Conservation (phyloP, 2,888 invertebrate species). For the Agelastica alni region DNA sequence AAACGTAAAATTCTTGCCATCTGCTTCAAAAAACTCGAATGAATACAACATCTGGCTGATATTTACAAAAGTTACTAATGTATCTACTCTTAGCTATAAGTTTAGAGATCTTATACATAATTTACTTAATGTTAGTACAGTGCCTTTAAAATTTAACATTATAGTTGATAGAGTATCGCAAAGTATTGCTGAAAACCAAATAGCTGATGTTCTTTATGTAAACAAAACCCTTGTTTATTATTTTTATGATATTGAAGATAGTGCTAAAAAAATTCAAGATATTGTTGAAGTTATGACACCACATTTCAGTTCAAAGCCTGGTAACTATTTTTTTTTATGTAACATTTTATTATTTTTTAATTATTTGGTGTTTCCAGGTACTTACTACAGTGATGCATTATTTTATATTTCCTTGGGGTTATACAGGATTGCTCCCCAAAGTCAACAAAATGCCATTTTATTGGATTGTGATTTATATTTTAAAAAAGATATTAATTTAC, state of each 20-base stretch:
- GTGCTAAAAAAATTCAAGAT: conserved; percentile 64
- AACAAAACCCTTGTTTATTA: conserved; percentile 56
- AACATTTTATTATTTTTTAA: conserved; percentile 38
- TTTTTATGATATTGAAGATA: conserved; percentile 66
- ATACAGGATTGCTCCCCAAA: conserved; percentile 67
- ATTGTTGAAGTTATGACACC: conserved; percentile 70
- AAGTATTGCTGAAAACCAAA: conserved; percentile 59
- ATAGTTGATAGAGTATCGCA: conserved; percentile 66
- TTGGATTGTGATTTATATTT: conserved; percentile 80
- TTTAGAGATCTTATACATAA: conserved; percentile 60
- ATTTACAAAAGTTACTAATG: conserved; percentile 62
- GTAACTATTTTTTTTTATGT: conserved; percentile 46
- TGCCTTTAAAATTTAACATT: conserved; percentile 63
- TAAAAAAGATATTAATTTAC: conserved; percentile 66
- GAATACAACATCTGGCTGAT: conserved; percentile 63
- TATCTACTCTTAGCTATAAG: conserved; percentile 60
- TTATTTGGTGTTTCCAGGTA: conserved; percentile 54
- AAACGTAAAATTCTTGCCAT: conserved; percentile 22
- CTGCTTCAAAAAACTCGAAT: conserved; percentile 26
- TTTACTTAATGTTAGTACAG: conserved; percentile 57
- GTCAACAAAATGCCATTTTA: conserved; percentile 68
- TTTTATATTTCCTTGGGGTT: conserved; percentile 78
- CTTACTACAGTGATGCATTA: conserved; percentile 77
- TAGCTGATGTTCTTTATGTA: conserved; percentile 41
- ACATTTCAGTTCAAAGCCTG: conserved; percentile 71